These are phyloP conservation scores for Drosophila tripunctata DNA, from an alignment of 2,888 invertebrate genomes.

Conservation along the genomic window DNA sequence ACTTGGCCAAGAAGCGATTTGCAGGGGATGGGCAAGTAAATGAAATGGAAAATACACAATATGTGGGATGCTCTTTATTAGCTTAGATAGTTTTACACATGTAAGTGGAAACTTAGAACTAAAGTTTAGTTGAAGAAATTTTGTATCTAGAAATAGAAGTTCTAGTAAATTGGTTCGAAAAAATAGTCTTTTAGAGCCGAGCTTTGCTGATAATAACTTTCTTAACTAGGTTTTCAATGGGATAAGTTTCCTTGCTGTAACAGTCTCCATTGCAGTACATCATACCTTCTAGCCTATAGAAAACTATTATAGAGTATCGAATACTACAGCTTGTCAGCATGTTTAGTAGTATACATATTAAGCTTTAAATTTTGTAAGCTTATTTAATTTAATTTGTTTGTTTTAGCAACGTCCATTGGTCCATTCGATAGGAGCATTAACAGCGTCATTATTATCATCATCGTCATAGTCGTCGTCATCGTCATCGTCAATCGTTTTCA, in stretches of 20 bases:
- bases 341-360: slow-evolving; percentile 18
- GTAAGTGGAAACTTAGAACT: too few species aligned
- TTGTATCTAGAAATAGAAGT: too few species aligned
- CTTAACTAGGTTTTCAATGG: too few species aligned
- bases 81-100: neutral
- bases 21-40: neutral
- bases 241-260: too few species aligned
- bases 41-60: slow-evolving; percentile 6
- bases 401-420: slow-evolving; percentile 32
- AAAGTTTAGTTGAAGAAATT: too few species aligned
- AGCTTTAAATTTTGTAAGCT: slow-evolving; percentile 20
- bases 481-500: slow-evolving; percentile 23
- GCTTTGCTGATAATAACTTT: too few species aligned
- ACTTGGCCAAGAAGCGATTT: slow-evolving; percentile 9
- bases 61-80: slow-evolving; percentile 20
- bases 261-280: too few species aligned
- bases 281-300: too few species aligned
- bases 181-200: too few species aligned
- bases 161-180: too few species aligned
- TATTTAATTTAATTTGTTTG: slow-evolving; percentile 37
- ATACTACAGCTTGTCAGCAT: slow-evolving; percentile 20
- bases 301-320: slow-evolving; percentile 4
- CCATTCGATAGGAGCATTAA: neutral
- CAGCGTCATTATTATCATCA: neutral
- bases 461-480: slow-evolving; percentile 7